phyloP scores from a whole-genome alignment of 2,888 invertebrate species.

The Dioctria linearis region DNA sequence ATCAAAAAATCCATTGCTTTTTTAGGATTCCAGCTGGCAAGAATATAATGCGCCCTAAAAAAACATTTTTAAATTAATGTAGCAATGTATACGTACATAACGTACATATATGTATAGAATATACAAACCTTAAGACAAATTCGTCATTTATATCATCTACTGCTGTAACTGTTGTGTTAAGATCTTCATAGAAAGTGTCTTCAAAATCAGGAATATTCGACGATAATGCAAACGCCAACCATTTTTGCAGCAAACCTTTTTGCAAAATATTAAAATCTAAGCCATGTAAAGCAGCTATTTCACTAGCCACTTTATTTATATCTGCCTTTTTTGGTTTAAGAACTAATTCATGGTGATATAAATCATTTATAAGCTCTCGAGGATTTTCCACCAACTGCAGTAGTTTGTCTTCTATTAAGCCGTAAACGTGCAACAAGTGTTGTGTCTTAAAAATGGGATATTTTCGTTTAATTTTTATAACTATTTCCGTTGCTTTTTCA shows the following conservation, averaged over 20 bases:
- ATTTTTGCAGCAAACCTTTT: slow-evolving; percentile 67
- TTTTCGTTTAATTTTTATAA: slow-evolving; percentile 68
- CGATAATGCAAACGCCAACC: slow-evolving; percentile 65
- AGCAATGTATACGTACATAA: not conserved
- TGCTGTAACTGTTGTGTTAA: slow-evolving; percentile 27
- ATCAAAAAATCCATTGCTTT: slow-evolving; percentile 67
- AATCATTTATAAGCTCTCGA: slow-evolving; percentile 65
- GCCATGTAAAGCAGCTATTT: slow-evolving; percentile 66
- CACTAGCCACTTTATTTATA: slow-evolving; percentile 67
- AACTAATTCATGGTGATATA: slow-evolving; percentile 68
- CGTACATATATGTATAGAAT: not conserved
- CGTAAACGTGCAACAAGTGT: slow-evolving; percentile 68
- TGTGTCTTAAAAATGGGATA: slow-evolving; percentile 70
- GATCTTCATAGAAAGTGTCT: slow-evolving; percentile 69
- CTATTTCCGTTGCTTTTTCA: slow-evolving; percentile 61
- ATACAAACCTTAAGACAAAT: slow-evolving; percentile 64
- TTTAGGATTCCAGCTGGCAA: slow-evolving; percentile 68
- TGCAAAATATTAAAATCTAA: slow-evolving; percentile 67
- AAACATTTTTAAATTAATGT: not conserved
- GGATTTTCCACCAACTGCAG: slow-evolving; percentile 68
- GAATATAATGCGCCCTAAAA: slow-evolving; percentile 68
- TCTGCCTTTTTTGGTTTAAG: slow-evolving; percentile 67
- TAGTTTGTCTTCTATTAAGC: slow-evolving; percentile 67
- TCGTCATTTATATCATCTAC: slow-evolving; percentile 63
- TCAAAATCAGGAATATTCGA: slow-evolving; percentile 65